Conservation (phyloP, 2,113 vertebrate genomes). For the Platysteira castanea region DNA sequence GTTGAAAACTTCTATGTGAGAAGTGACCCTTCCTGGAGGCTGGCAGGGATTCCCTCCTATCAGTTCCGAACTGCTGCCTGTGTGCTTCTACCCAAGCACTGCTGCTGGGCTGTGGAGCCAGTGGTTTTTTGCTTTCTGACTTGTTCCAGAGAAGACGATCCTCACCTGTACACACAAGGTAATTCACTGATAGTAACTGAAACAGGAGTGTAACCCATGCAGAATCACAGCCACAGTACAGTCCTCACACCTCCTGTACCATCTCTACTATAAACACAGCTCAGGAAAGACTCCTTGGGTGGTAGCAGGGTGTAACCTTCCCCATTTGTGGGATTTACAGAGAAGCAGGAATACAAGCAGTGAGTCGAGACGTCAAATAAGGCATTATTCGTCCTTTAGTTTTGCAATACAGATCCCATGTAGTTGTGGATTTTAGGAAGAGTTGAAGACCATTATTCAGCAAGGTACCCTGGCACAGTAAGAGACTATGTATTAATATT, state of each 20-base stretch:
- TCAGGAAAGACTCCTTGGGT: background rate
- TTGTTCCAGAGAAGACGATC: background rate
- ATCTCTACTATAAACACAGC: background rate
- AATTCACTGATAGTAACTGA: background rate
- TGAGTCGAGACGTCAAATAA: background rate
- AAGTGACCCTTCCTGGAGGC: background rate
- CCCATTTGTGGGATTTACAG: background rate
- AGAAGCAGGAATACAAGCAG: background rate
- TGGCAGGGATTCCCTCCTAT: background rate
- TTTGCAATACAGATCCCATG: rapidly evolving
- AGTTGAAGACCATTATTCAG: background rate
- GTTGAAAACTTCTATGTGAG: rapidly evolving
- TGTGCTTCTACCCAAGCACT: background rate
- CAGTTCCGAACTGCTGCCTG: background rate
- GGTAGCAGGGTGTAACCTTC: background rate
- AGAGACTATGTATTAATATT: background rate
- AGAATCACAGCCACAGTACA: background rate
- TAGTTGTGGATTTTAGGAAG: background rate
- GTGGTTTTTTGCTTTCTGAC: background rate
- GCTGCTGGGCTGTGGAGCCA: background rate
- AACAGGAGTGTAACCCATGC: background rate
- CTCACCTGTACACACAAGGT: background rate
- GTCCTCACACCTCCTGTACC: background rate
- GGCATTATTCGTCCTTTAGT: background rate
- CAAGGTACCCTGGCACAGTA: background rate